Conservation (phyloP, 2,113 vertebrate genomes). For the Murina feae region DNA sequence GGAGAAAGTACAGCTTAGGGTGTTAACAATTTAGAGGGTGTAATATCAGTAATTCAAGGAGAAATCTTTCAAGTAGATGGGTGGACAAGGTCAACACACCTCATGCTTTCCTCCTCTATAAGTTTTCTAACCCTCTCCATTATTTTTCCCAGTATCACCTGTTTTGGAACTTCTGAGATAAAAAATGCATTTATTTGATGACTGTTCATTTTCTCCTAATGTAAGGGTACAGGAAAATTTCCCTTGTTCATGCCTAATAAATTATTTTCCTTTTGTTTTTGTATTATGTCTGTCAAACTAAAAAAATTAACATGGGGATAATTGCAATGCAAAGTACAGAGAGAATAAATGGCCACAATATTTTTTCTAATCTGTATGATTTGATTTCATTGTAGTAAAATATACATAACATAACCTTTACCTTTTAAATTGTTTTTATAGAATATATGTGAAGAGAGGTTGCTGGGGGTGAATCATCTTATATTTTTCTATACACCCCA, state of each 20-base stretch:
- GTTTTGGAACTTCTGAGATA: not conserved
- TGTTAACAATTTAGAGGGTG: not conserved
- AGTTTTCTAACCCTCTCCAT: not conserved
- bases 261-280: not conserved
- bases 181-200: not conserved
- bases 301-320: not conserved
- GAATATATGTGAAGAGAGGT: not conserved
- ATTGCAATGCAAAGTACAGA: not conserved
- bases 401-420: not conserved
- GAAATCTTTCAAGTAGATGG: not conserved
- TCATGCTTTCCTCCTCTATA: not conserved
- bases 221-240: not conserved
- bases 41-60: not conserved
- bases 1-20: not conserved
- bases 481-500: not conserved
- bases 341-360: not conserved
- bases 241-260: not conserved
- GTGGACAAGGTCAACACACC: accelerated
- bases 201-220: not conserved
- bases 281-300: not conserved
- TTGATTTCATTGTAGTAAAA: not conserved
- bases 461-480: not conserved
- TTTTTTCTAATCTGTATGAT: not conserved
- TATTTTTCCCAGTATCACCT: not conserved
- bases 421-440: not conserved